A percentile compares a stretch with the other conserved stretches of the same genome.
phyloP scores from a whole-genome alignment of 92 coral and sea anemone species.

The Phenganax subtilis region DNA sequence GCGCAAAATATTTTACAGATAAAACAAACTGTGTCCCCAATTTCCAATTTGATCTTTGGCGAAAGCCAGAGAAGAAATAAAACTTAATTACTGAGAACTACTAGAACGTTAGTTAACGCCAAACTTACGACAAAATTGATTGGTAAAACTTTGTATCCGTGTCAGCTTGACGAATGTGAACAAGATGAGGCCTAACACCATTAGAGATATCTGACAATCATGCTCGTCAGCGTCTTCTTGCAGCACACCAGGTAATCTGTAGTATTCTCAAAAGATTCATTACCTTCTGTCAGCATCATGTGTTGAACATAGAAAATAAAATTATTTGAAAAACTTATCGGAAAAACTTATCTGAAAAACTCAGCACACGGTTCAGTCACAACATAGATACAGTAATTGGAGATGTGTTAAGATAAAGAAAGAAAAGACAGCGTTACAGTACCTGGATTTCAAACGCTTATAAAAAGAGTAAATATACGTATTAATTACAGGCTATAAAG shows the following conservation, averaged over 20 bases:
- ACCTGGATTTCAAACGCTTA: too few species aligned
- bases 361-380: too few species aligned
- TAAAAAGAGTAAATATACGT: too few species aligned
- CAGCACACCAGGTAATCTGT: background rate
- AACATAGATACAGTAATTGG: too few species aligned
- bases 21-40: constrained; percentile 8
- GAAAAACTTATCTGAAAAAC: too few species aligned
- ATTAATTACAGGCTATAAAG: too few species aligned
- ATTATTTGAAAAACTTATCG: too few species aligned
- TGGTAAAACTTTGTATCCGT: constrained; percentile 20
- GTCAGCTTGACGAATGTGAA: constrained; percentile 16
- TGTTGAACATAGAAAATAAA: background rate
- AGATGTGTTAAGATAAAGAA: too few species aligned
- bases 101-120: constrained; percentile 3
- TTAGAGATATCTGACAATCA: background rate
- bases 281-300: background rate
- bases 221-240: background rate
- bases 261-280: background rate
- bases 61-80: background rate
- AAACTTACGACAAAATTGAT: constrained; percentile 22
- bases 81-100: background rate
- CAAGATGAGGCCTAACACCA: constrained; percentile 18
- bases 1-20: constrained; percentile 17
- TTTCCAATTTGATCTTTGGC: constrained; percentile 1
- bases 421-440: too few species aligned